phyloP scores from a whole-genome alignment of 2,113 vertebrate species.

The Vulpes vulpes region DNA sequence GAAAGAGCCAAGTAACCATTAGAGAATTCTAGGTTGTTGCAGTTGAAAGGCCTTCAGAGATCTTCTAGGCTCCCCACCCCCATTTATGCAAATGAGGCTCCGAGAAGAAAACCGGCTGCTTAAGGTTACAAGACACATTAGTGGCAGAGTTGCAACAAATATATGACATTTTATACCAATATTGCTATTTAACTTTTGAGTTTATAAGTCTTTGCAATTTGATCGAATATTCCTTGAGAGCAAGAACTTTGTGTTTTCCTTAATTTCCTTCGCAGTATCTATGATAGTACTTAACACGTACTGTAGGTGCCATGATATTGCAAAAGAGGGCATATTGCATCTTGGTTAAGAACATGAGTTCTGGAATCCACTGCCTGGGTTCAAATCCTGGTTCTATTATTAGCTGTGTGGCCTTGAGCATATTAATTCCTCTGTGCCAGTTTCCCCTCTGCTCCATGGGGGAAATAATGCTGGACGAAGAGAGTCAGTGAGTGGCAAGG shows the following conservation, averaged over 20 bases:
- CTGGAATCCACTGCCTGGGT: background rate
- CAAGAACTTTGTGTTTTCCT: constrained; percentile 4
- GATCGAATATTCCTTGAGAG: constrained; percentile 1
- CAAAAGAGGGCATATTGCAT: background rate
- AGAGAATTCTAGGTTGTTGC: constrained; percentile 12
- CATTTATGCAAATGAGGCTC: background rate
- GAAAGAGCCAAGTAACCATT: background rate
- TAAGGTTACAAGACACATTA: constrained; percentile 9
- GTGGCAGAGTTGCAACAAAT: background rate
- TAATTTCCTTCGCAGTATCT: background rate
- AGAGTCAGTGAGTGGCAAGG: background rate
- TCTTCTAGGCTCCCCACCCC: background rate
- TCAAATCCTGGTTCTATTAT: constrained; percentile 17
- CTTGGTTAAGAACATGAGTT: background rate
- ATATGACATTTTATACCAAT: background rate
- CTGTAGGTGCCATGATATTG: background rate
- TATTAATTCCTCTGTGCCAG: background rate
- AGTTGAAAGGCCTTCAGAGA: constrained; percentile 4
- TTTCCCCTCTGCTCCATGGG: background rate
- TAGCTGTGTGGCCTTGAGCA: background rate
- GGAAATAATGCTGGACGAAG: background rate
- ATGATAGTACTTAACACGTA: background rate
- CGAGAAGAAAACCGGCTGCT: constrained; percentile 18
- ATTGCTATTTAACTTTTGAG: constrained; percentile 37
- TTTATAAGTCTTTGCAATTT: constrained; percentile 38